Evolutionary conservation across 2,797 vertebrate species (phyloP).

Genomic region (Pitangus sulphuratus): DNA sequence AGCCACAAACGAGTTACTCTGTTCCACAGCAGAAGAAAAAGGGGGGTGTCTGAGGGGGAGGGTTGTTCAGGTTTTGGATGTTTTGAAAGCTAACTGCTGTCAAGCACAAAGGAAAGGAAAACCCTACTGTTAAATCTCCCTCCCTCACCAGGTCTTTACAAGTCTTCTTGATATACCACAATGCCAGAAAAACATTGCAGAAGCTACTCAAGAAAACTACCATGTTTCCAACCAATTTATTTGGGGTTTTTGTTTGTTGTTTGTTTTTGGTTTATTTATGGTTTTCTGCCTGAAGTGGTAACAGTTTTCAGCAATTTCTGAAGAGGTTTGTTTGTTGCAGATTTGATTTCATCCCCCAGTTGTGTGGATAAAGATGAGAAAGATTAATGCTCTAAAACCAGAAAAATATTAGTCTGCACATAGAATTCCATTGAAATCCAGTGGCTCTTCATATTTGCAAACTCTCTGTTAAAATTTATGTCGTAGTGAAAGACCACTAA

Average conservation of each 20-base stretch:
- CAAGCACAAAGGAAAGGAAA: background rate
- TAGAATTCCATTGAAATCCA: background rate
- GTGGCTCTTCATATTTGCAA: background rate
- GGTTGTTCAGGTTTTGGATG: background rate
- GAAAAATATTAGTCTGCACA: background rate
- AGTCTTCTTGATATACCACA: background rate
- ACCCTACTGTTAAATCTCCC: background rate
- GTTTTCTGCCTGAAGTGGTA: background rate
- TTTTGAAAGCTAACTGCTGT: background rate
- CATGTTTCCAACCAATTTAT: background rate
- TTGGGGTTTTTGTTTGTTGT: too few species aligned
- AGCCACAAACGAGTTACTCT: background rate
- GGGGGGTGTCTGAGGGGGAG: background rate
- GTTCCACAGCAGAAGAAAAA: background rate
- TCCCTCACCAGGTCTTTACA: background rate
- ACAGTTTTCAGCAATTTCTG: background rate
- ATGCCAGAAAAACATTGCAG: accelerated
- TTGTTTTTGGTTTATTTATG: background rate
- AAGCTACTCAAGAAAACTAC: background rate
- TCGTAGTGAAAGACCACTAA: background rate
- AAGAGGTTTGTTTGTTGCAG: background rate
- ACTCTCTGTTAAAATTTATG: accelerated
- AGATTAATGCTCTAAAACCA: background rate
- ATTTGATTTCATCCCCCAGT: background rate
- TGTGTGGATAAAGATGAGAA: background rate